Evolutionary conservation across 2,888 invertebrate genomes (phyloP), one percentile per base, ranked within the genome.

Genomic region (Sminthurides aquaticus): DNA sequence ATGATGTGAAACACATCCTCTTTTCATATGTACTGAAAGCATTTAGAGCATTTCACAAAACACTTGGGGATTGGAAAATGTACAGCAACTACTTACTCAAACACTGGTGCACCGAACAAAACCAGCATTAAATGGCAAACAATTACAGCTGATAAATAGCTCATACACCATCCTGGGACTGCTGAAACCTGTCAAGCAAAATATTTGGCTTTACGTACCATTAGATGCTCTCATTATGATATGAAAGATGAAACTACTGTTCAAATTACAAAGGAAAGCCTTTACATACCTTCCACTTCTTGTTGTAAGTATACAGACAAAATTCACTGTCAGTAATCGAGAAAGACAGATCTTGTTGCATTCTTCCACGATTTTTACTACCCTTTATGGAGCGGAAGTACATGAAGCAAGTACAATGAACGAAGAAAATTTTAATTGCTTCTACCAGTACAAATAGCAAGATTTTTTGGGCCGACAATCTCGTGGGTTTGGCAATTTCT

Each of bases 81-180:
- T 5, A 26, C 26, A 15, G 25, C 20, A 48, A 34, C 29, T 3
- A 55, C 66, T 65, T 66, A 73, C 74, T 71, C 57, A 26, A 71
- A 57, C 11, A 74, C 55, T 3, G 74, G 70, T 55, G 74, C 74
- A 55, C 74, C 74, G 55, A 74, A 68, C 8, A 74, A 57, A 22
- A 74, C 65, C n/a, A 72, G 55, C 20, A 69, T 48, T 11, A 69
- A 8, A 57, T 71, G 71, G 61, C 74, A 69, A 55, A 70, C 25
- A 3, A 58, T 34, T 24, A 69, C 64, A 11, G 64, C 65, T 1
- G 49, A 61, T 3, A 66, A 26, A 49, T 67, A 74, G 54, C 69
- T 69, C 29, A 67, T 62, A 5, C 63, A n/a, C 15, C 68, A 67
- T 56, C 67, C 69, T 27, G 64, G 56, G 11, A 71, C 18, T 25